Base-by-base conservation (phyloP, 1,140 invertebrate species). In the Cardiocondyla obscurior region DNA sequence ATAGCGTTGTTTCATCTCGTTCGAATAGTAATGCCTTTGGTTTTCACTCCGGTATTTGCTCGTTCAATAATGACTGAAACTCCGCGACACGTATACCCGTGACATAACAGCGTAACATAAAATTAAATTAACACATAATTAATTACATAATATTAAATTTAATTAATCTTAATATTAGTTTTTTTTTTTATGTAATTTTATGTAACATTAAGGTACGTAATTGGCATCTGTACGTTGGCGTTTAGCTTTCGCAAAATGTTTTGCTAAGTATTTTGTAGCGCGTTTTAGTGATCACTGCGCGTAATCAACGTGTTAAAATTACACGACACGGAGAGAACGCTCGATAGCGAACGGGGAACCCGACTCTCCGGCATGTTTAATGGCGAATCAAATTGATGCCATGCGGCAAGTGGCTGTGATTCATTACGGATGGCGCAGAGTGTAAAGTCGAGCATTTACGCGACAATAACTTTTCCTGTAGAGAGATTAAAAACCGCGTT, bases 361-460 rank as follows among this genome's bases (percentile, higher is more conserved):
- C 19, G 55, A 25, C 33, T 33, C 22, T 12, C n/a, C 28, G 30
- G 28, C 16, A 33, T 53, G 28, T 62, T 73, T 60, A n/a, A 36
- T 3, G 10, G 22, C 28, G 16, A 42, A 51, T 36, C 39, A 39
- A 81, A 14, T n/a, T 19, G 33, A 67, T 42, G 22, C 53, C 22
- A 3, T 0, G 12, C 22, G 3, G 2, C 22, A 44, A 55, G 12
- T 28, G 33, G 19, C 4, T 36, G 25, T 76, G 70, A 82, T 82
- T 82, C 70, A 82, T 49, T 51, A 39, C 42, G n/a, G 28, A 14
- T 55, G 28, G 33, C 22, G 44, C 57, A 30, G 33, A 57, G 53
- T 69, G 6, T 58, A 79, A 67, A 83, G 22, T 83, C 62, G 25
- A 69, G 22, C n/a, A 6, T 36, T 36, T 12, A 67, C 46, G 28